A percentile compares a stretch with the other conserved stretches of the same genome.
phyloP scores from a whole-genome alignment of 2,113 vertebrate genomes.

The Phyllostomus hastatus region DNA sequence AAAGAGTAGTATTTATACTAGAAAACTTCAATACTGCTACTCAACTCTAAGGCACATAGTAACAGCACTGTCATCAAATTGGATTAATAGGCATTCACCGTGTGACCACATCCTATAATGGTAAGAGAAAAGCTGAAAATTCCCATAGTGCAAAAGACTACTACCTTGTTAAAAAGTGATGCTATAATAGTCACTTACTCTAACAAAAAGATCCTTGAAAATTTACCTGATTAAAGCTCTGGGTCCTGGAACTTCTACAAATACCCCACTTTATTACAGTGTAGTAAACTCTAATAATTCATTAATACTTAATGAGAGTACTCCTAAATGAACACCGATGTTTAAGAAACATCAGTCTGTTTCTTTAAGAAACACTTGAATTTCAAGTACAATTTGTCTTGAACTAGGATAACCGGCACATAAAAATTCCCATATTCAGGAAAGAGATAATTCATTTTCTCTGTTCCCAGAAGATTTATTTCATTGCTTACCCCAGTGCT shows the following conservation, averaged over 20 bases:
- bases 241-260: background rate
- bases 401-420: background rate
- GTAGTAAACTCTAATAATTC: background rate
- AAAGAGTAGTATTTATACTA: background rate
- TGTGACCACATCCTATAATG: background rate
- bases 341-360: background rate
- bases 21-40: background rate
- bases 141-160: background rate
- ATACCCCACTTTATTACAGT: background rate
- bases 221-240: background rate
- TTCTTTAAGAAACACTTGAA: background rate
- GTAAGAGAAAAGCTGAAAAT: background rate
- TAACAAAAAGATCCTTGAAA: constrained; percentile 27
- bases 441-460: background rate
- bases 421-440: background rate
- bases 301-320: background rate
- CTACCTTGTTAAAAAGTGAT: background rate
- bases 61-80: background rate
- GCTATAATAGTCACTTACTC: background rate
- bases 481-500: background rate
- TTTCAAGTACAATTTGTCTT: background rate
- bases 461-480: background rate
- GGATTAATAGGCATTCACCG: constrained; percentile 2
- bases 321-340: background rate
- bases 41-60: background rate